These are phyloP conservation scores for Ophioderma brevispina DNA, from an alignment of 35 echinoderm and acorn worm genomes.

Conservation along the genomic window DNA sequence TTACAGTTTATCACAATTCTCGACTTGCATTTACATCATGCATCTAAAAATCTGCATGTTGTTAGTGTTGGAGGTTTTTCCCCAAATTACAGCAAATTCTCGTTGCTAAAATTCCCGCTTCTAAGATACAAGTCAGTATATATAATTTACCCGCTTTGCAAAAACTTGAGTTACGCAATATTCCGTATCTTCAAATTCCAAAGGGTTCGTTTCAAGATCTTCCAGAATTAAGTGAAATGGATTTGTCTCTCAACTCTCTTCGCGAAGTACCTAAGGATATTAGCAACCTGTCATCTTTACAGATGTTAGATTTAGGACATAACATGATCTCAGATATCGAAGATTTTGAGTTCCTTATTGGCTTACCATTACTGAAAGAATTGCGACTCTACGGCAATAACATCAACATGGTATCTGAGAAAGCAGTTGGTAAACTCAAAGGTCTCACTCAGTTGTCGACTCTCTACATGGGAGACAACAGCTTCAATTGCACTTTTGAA, in stretches of 20 bases:
- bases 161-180: neutral
- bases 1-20: neutral
- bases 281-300: neutral
- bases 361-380: neutral
- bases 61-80: neutral
- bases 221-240: neutral
- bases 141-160: neutral
- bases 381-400: neutral
- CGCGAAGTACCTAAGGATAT: neutral
- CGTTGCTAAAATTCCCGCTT: neutral
- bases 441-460: neutral
- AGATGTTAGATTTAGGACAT: neutral
- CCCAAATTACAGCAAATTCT: neutral
- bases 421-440: neutral
- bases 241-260: neutral
- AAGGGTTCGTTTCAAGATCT: neutral
- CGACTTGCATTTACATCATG: neutral
- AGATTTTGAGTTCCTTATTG: neutral
- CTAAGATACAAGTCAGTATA: neutral
- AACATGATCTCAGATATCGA: neutral
- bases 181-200: neutral
- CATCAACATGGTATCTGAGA: neutral
- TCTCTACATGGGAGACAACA: constrained; percentile 15
- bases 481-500: constrained; percentile 31
- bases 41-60: neutral